Percentiles rank a stretch among this genome's conserved stretches.
Conservation (phyloP, 2,888 invertebrate genomes). For the Meteorus cinctellus region DNA sequence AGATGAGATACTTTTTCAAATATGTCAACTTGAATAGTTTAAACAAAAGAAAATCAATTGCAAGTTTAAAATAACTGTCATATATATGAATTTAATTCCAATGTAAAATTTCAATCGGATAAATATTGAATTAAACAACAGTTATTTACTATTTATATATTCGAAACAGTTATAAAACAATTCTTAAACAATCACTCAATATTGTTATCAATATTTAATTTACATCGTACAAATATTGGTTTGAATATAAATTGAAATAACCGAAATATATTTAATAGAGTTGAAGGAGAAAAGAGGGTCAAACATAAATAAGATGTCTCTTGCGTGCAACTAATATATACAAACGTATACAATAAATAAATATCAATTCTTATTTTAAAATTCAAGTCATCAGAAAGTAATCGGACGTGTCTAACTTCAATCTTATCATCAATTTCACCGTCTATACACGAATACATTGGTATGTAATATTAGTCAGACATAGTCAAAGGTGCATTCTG, state of each 20-base stretch:
- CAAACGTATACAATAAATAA: constrained; percentile 9
- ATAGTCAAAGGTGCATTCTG: constrained; percentile 16
- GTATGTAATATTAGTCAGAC: constrained; percentile 25
- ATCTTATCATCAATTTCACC: constrained; percentile 24
- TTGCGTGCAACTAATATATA: neutral
- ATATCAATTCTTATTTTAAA: constrained; percentile 21
- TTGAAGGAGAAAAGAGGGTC: neutral
- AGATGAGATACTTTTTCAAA: no score
- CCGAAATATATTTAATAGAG: constrained; percentile 5
- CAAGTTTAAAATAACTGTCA: no score
- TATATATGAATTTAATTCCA: no score
- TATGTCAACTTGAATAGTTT: no score
- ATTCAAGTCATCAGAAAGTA: constrained; percentile 35
- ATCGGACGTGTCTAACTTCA: neutral
- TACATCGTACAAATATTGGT: neutral
- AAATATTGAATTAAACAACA: no score
- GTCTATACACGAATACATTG: constrained; percentile 6
- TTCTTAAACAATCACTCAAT: neutral
- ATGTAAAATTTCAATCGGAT: no score
- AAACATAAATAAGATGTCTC: neutral
- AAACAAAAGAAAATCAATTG: no score
- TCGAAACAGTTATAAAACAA: neutral
- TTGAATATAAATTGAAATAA: constrained; percentile 10
- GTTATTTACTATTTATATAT: no score
- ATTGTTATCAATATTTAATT: neutral